Base-by-base conservation (phyloP, 2,113 vertebrate species). In the Mesitornis unicolor region DNA sequence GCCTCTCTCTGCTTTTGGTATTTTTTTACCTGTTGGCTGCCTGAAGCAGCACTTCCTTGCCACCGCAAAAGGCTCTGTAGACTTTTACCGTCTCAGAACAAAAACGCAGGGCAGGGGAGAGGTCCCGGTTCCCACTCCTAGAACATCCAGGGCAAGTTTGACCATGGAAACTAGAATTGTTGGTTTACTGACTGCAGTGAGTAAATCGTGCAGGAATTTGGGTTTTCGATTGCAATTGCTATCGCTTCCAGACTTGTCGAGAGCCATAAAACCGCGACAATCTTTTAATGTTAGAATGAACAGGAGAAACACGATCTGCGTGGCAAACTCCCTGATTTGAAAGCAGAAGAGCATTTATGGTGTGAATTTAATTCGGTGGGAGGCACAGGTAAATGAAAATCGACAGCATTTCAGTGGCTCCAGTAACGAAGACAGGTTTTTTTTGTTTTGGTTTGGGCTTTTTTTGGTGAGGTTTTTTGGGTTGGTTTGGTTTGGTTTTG, bases 221-320 rank as follows among this genome's bases (percentile, higher is more conserved):
- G 47, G 68, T 29, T 81, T 94, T 95, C 80, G 15, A 76, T 89
- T 94, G 82, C 67, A 83, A 3, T 59, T 73, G 10, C 54, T 79
- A 13, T 70, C 38, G 29, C 28, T 95, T 82, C 68, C 56, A 81
- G 88, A 56, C 36, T 74, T 21, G 11, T 70, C n/a, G 13, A 90
- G 26, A 86, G 47, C 38, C 68, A 8, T 74, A 84, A 83, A 90
- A 63, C 47, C 40, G 29, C 11, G 12, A 15, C 50, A 67, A 43
- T 4, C 33, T 91, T 85, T 67, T 51, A 68, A n/a, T 9, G 51
- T 54, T 70, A 53, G n/a, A n/a, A 78, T 17, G 45, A 90, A 29
- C 15, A 11, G 79, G 10, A 92, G 77, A 74, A 92, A 90, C 63
- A 67, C 0, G 6, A 86, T 61, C 87, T 60, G 75, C 8, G 10